Evolutionary conservation across 2,113 vertebrate species (phyloP).

Genomic region (Scomber scombrus): DNA sequence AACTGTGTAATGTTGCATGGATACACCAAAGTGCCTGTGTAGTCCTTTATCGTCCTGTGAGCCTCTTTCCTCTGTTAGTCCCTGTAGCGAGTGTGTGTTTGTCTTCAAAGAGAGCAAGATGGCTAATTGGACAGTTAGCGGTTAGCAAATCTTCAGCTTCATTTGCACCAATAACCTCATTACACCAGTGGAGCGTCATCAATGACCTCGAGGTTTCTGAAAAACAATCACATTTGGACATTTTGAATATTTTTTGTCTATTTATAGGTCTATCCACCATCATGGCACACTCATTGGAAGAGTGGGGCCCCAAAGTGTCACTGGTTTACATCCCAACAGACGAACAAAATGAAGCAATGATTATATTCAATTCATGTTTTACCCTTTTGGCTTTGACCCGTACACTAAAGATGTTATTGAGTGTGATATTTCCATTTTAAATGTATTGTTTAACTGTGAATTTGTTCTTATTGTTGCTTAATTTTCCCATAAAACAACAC

Average conservation of each 20-base stretch:
- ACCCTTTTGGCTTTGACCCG: constrained; percentile 26
- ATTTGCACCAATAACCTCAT: constrained; percentile 45
- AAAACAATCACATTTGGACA: constrained; percentile 22
- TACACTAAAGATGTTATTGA: not conserved
- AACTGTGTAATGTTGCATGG: constrained; percentile 67
- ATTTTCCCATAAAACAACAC: not conserved
- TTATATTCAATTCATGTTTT: constrained; percentile 22
- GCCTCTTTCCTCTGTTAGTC: not conserved
- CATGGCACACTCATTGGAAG: not conserved
- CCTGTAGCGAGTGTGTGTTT: constrained; percentile 7
- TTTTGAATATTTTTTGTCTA: constrained; percentile 7
- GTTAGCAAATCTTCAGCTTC: constrained; percentile 35
- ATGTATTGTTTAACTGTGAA: not conserved
- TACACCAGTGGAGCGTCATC: constrained; percentile 18
- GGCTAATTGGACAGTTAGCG: constrained; percentile 55
- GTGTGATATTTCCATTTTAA: constrained; percentile 1
- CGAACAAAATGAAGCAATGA: constrained; percentile 14
- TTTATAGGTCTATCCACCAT: constrained; percentile 5
- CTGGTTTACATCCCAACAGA: not conserved
- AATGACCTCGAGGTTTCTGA: constrained; percentile 31
- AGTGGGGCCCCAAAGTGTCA: not conserved
- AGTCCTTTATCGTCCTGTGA: constrained; percentile 22
- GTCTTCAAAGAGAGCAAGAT: not conserved
- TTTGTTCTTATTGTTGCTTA: not conserved
- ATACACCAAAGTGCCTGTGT: constrained; percentile 37